Evolutionary conservation across 2,797 vertebrate genomes (phyloP).

Genomic region (Nasua narica): DNA sequence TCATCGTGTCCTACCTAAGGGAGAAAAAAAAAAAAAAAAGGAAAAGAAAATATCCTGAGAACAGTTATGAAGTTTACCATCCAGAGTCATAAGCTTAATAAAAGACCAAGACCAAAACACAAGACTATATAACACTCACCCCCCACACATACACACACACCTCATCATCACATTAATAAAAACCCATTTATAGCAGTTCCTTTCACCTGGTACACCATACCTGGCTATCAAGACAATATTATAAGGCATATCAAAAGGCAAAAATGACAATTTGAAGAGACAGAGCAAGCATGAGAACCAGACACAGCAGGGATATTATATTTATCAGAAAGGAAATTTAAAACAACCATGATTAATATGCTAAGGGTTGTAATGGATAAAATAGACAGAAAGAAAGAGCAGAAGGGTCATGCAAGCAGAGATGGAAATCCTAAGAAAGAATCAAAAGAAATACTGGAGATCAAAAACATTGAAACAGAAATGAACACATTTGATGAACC

Average conservation of each 20-base stretch:
- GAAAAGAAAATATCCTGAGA: background rate
- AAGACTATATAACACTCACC: background rate
- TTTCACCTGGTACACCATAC: background rate
- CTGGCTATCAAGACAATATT: background rate
- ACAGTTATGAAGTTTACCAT: background rate
- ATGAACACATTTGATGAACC: background rate
- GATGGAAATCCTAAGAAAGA: background rate
- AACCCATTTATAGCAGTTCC: background rate
- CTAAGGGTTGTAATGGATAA: background rate
- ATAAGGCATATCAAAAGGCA: background rate
- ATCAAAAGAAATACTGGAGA: background rate
- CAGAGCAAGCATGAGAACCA: background rate
- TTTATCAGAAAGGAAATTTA: background rate
- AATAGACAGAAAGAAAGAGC: no score
- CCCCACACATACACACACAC: background rate
- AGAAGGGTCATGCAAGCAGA: background rate
- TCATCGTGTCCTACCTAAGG: background rate
- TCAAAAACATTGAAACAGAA: background rate
- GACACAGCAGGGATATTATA: background rate
- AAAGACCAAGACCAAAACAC: background rate
- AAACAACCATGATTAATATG: background rate
- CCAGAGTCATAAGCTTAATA: background rate
- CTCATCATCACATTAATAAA: background rate
- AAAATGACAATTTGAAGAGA: background rate
- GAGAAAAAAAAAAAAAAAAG: background rate